phyloP scores from a whole-genome alignment of 2,113 vertebrate species.

The Sceloporus tristichus region DNA sequence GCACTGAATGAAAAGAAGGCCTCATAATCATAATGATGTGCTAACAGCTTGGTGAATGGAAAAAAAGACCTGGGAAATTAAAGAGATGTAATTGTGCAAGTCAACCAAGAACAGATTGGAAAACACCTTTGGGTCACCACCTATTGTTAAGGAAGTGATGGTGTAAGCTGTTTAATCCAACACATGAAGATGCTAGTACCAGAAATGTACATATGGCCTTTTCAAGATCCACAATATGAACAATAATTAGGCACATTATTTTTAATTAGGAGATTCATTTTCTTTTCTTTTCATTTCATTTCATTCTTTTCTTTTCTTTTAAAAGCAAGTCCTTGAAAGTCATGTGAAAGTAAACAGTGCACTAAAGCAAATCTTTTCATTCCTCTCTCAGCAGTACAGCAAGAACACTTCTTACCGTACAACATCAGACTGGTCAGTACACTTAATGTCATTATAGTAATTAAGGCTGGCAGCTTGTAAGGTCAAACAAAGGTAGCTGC shows the following conservation, averaged over 20 bases:
- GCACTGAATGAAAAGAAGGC: no score
- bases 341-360: conserved; percentile 35
- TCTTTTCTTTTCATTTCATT: no score
- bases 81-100: no score
- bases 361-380: conserved; percentile 48
- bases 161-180: neutral
- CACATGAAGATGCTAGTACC: neutral
- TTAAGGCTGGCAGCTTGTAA: conserved; percentile 80
- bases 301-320: neutral
- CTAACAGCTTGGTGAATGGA: no score
- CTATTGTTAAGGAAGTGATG: neutral
- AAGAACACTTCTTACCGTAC: conserved; percentile 69
- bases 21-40: no score
- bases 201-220: neutral
- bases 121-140: neutral
- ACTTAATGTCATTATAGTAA: conserved; percentile 81
- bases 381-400: conserved; percentile 64
- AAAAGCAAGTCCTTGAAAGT: conserved; percentile 23
- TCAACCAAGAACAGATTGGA: neutral
- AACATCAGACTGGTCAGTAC: conserved; percentile 77
- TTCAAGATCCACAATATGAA: neutral
- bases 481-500: conserved; percentile 82
- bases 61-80: no score
- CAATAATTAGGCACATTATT: neutral
- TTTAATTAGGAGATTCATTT: neutral